A percentile compares a stretch with the other conserved stretches of the same genome.
Conservation (phyloP, 1,140 invertebrate genomes). For the Maniola jurtina region DNA sequence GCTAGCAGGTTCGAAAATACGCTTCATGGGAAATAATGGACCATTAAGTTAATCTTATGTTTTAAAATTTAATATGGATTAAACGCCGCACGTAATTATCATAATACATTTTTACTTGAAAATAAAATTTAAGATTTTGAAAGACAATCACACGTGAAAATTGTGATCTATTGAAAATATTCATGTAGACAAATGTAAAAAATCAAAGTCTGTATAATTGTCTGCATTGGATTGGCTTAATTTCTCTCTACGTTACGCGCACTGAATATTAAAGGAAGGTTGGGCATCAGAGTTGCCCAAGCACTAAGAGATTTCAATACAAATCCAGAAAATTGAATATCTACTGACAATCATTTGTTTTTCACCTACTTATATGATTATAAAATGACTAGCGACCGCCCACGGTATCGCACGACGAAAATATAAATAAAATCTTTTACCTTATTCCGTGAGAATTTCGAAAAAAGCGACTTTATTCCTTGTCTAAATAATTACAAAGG, state of each 20-base stretch:
- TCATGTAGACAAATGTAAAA: not conserved
- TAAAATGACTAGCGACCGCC: not conserved
- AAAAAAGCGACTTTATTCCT: no score
- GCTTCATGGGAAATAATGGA: not conserved
- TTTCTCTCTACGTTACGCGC: constrained; percentile 1
- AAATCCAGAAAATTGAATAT: not conserved
- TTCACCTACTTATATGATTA: no score
- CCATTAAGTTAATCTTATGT: not conserved
- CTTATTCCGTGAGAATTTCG: no score
- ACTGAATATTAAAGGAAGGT: constrained; percentile 6
- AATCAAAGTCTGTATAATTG: not conserved
- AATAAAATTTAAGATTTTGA: no score
- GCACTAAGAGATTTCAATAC: constrained; percentile 5
- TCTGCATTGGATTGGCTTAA: constrained; percentile 10
- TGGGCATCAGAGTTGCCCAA: constrained; percentile 3
- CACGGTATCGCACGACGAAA: no score
- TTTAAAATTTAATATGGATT: not conserved
- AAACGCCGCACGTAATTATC: no score
- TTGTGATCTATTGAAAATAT: no score
- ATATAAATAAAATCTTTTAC: no score
- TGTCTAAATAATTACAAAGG: no score
- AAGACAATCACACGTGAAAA: no score
- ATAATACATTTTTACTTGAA: no score
- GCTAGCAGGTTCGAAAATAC: not conserved
- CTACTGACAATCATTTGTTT: no score